Conservation (phyloP, 1,140 invertebrate genomes). For the Notospermus geniculatus region DNA sequence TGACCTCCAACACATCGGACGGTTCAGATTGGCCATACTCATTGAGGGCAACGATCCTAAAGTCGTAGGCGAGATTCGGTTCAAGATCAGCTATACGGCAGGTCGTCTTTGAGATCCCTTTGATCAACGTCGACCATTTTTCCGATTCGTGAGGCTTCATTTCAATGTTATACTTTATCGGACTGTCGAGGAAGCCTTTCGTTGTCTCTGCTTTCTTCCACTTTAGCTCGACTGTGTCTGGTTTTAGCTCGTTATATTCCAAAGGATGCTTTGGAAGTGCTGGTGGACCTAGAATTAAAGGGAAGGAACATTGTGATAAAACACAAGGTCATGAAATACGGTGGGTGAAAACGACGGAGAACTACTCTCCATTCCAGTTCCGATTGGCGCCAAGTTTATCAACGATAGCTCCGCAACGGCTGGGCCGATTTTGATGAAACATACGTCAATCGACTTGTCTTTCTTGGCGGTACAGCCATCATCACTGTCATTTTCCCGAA, state of each 20-base stretch:
- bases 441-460: no score
- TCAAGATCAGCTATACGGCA: slow-evolving; percentile 58
- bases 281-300: slow-evolving; percentile 38
- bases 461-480: no score
- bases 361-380: no score
- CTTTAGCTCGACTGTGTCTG: not conserved
- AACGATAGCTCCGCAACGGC: no score
- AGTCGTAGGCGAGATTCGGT: slow-evolving; percentile 87
- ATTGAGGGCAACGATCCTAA: slow-evolving; percentile 92
- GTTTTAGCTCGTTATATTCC: not conserved
- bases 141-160: not conserved
- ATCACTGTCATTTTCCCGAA: no score
- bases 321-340: no score
- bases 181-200: not conserved
- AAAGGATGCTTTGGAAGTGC: slow-evolving; percentile 16
- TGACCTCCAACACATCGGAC: no score
- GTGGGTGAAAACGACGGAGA: no score
- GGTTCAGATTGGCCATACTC: slow-evolving; percentile 61
- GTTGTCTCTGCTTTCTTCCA: slow-evolving; percentile 1
- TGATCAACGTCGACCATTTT: not conserved
- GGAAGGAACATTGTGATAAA: slow-evolving; percentile 14
- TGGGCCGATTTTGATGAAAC: no score
- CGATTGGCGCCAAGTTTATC: no score
- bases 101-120: not conserved
- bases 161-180: slow-evolving; percentile 32